A percentile compares a stretch with the other conserved stretches of the same genome.
Conservation (phyloP, 1,140 invertebrate species). For the Carcinoscorpius rotundicauda region DNA sequence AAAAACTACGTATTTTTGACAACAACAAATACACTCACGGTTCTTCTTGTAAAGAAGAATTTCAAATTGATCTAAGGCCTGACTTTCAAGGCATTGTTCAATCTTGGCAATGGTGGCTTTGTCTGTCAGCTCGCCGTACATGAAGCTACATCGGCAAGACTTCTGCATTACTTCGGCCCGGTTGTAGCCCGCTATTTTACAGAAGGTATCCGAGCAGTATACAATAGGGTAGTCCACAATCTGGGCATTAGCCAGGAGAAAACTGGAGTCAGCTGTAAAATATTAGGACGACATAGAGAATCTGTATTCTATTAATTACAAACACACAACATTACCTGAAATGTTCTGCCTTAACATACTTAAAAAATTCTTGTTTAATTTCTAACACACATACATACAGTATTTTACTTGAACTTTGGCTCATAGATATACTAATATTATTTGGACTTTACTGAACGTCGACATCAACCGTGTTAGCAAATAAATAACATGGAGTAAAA, state of each 20-base stretch:
- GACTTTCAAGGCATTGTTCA: conserved; percentile 85
- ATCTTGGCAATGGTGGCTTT: conserved; percentile 86
- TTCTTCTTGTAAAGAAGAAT: conserved; percentile 99
- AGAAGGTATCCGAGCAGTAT: conserved; percentile 99
- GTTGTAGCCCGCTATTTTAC: conserved; percentile 98
- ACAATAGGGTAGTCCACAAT: conserved; percentile 99
- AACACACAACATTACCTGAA: too few species aligned
- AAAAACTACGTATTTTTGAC: not conserved
- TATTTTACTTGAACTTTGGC: too few species aligned
- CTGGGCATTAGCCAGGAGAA: conserved; percentile 97
- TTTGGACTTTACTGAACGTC: too few species aligned
- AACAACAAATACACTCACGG: conserved; percentile 59
- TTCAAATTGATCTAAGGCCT: conserved; percentile 85
- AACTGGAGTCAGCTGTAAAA: conserved; percentile 87
- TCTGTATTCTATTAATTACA: too few species aligned
- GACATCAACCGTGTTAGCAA: too few species aligned
- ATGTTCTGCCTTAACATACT: too few species aligned
- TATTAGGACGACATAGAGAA: too few species aligned
- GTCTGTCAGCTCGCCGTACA: conserved; percentile 98
- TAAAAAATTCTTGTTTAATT: too few species aligned
- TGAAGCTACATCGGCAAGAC: conserved; percentile 87
- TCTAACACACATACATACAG: too few species aligned
- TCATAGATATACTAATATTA: too few species aligned
- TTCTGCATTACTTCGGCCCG: conserved; percentile 93
- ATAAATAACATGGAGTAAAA: too few species aligned